phyloP scores from a whole-genome alignment of 2,888 invertebrate species.

The Asteroscopus sphinx region DNA sequence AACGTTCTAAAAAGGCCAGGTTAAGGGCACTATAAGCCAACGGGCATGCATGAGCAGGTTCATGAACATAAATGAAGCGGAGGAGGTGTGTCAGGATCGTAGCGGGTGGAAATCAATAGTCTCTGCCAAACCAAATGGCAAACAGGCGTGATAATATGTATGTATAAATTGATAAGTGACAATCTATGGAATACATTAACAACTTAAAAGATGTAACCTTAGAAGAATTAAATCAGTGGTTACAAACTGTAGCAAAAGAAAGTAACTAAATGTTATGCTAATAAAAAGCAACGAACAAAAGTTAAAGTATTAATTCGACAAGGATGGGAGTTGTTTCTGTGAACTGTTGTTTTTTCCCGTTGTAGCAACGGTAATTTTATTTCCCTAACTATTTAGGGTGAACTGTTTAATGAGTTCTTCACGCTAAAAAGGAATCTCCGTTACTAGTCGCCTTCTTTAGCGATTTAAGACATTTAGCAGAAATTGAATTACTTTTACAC shows the following conservation, averaged over 20 bases:
- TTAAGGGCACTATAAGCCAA: too few species aligned
- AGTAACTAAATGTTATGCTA: slow-evolving; percentile 27
- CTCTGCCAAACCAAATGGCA: too few species aligned
- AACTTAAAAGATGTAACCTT: too few species aligned
- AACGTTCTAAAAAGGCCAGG: too few species aligned
- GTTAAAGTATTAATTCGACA: slow-evolving; percentile 45
- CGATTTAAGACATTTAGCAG: slow-evolving; percentile 50
- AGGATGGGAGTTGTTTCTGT: slow-evolving; percentile 39
- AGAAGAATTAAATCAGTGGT: too few species aligned
- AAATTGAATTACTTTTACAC: slow-evolving; percentile 51
- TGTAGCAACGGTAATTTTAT: slow-evolving; percentile 51
- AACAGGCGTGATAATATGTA: too few species aligned
- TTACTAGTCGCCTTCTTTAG: slow-evolving; percentile 37
- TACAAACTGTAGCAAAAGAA: slow-evolving; percentile 13
- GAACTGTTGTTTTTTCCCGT: slow-evolving; percentile 40
- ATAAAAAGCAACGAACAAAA: slow-evolving; percentile 48
- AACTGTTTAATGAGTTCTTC: slow-evolving; percentile 53
- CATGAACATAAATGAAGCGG: too few species aligned
- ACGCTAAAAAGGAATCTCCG: slow-evolving; percentile 46
- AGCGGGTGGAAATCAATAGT: too few species aligned
- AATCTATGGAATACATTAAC: too few species aligned
- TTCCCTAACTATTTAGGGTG: slow-evolving; percentile 51
- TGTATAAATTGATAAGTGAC: too few species aligned
- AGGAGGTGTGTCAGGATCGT: too few species aligned
- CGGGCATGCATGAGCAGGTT: too few species aligned